Conservation (phyloP, 2,888 invertebrate genomes). For the Sylvicola cinctus region DNA sequence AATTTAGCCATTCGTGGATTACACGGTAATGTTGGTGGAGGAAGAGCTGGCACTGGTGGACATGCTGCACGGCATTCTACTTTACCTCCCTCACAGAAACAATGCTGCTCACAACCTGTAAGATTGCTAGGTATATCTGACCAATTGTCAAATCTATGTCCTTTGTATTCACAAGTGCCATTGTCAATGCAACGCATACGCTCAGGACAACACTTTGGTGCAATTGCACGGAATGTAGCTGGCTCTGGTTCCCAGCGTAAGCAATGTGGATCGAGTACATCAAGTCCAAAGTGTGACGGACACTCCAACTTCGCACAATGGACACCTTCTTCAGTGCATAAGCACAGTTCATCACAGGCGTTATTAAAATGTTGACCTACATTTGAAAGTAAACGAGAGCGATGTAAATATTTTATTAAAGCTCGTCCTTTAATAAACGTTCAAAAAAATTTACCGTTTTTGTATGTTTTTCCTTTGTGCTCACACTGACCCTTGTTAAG, state of each 20-base stretch:
- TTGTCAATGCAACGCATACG: conserved; percentile 59
- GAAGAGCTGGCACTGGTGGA: conserved; percentile 51
- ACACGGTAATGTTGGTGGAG: conserved; percentile 55
- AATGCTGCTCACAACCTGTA: conserved; percentile 60
- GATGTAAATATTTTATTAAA: neutral
- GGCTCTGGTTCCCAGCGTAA: conserved; percentile 72
- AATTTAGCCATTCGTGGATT: conserved; percentile 43
- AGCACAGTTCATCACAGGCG: conserved; percentile 58
- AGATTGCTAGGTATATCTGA: conserved; percentile 58
- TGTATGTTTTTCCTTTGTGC: conserved; percentile 17
- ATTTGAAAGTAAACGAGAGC: conserved; percentile 4
- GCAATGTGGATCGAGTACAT: conserved; percentile 64
- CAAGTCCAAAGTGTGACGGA: conserved; percentile 66
- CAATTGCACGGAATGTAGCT: conserved; percentile 40
- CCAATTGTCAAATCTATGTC: conserved; percentile 44
- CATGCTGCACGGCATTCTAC: conserved; percentile 69
- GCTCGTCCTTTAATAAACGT: neutral
- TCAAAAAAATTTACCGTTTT: conserved; percentile 5
- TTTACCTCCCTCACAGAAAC: conserved; percentile 74
- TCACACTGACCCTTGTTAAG: conserved; percentile 11
- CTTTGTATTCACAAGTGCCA: conserved; percentile 60
- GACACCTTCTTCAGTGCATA: conserved; percentile 46
- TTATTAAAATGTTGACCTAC: conserved; percentile 59
- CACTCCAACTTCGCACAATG: conserved; percentile 67
- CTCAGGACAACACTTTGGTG: conserved; percentile 67